Evolutionary conservation across 2,888 invertebrate genomes (phyloP).

Genomic region (Cantharis rustica): DNA sequence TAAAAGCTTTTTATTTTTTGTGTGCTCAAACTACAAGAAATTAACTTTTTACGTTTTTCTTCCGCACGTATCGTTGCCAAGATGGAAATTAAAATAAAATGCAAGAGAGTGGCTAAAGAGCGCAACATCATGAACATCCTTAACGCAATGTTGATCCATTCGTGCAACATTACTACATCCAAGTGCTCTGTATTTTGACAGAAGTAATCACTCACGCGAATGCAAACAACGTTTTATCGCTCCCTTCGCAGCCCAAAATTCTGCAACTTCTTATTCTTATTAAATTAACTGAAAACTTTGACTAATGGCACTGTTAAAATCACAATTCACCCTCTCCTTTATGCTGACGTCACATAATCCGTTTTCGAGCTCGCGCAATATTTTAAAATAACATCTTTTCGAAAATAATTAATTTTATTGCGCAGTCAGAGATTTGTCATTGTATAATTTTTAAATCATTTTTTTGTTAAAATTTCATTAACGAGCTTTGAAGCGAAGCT

Average conservation of each 20-base stretch:
- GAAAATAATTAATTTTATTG: not conserved
- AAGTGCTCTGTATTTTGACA: conserved; percentile 27
- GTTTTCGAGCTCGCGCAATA: not conserved
- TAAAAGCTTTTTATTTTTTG: not conserved
- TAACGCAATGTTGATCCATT: conserved; percentile 23
- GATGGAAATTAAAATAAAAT: not conserved
- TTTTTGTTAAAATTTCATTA: too few relatives aligned
- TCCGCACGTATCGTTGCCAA: not conserved
- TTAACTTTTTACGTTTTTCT: not conserved
- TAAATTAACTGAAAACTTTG: conserved; percentile 35
- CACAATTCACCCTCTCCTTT: conserved; percentile 27
- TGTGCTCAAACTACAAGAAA: not conserved
- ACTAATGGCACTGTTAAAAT: conserved; percentile 30
- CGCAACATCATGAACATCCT: conserved; percentile 5
- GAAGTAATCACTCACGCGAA: conserved; percentile 30
- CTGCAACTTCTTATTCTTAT: conserved; percentile 32
- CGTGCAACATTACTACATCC: conserved; percentile 19
- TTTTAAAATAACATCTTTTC: not conserved
- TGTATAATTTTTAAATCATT: not conserved
- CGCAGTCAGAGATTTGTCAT: not conserved
- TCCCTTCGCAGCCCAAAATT: conserved; percentile 24
- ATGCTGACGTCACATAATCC: conserved; percentile 17
- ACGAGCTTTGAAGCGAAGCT: too few relatives aligned
- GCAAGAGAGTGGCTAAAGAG: not conserved
- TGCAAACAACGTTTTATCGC: conserved; percentile 33